Evolutionary conservation across 2,888 invertebrate species (phyloP).

Genomic region (Yponomeuta malinellus): DNA sequence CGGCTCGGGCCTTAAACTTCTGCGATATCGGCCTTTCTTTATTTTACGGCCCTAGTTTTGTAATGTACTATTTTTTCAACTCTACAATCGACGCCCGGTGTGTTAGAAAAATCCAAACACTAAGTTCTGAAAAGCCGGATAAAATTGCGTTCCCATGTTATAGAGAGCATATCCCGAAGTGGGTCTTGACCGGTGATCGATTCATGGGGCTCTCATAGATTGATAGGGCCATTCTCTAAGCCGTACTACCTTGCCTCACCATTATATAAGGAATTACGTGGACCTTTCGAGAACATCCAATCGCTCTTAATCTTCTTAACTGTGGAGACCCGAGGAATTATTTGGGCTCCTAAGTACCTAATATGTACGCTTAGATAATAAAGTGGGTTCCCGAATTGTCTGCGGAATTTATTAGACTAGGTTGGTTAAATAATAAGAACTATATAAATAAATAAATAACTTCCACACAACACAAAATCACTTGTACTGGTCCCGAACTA

Average conservation of each 20-base stretch:
- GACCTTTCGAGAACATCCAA: conserved; percentile 68
- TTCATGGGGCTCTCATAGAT: background rate
- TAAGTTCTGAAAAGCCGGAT: background rate
- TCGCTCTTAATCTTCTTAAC: conserved; percentile 71
- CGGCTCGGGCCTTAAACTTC: too few relatives aligned
- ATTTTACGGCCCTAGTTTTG: too few relatives aligned
- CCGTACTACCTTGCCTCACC: conserved; percentile 37
- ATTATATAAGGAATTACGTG: conserved; percentile 50
- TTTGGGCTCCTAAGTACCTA: conserved; percentile 62
- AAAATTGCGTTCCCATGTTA: background rate
- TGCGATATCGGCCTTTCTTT: too few relatives aligned
- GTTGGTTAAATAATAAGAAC: too few relatives aligned
- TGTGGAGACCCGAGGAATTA: conserved; percentile 52
- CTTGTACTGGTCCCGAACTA: too few relatives aligned
- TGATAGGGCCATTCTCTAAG: conserved; percentile 9
- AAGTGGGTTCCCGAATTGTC: background rate
- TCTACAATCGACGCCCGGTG: too few relatives aligned
- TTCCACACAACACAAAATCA: too few relatives aligned
- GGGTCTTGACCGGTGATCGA: conserved; percentile 1
- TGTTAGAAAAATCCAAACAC: too few relatives aligned
- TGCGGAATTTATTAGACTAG: background rate
- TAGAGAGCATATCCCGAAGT: background rate
- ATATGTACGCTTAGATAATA: conserved; percentile 31
- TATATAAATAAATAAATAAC: too few relatives aligned
- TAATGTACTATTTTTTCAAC: too few relatives aligned